Base-by-base conservation (phyloP, 2,113 vertebrate genomes). In the Gorsachius goisagi region DNA sequence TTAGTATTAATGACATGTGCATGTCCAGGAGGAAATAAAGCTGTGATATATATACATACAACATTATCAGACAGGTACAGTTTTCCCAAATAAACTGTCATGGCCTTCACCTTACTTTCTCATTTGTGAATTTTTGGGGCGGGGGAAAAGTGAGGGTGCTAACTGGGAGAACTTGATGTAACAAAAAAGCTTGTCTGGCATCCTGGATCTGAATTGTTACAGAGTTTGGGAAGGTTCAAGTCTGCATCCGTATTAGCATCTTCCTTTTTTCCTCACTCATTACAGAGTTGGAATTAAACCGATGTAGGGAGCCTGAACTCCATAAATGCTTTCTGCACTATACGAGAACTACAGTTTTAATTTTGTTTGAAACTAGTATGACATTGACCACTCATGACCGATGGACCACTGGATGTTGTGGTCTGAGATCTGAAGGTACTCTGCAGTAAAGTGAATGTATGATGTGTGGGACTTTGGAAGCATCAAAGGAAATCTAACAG, bases 31-130 rank as follows among this genome's bases (percentile, higher is more conserved):
- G 89, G 77, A 97, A 90, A 82, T 87, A 68, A 97, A 98, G 90
- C 96, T 97, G 97, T 97, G 96, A 86, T 91, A 68, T 97, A 89
- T 97, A 85, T 95, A 88, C 96, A 74, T 88, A 89, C 79, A 72
- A 73, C 32, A 15, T 78, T 93, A 96, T 95, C 93, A 93, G 95
- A 94, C 73, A 97, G 96, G 96, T 97, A 97, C 96, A 96, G 11
- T 97, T 97, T 97, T 97, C 86, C 11, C 66, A 95, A 98, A 98
- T 98, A 98, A 98, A 98, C 95, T 96, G 72, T 97, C 93, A 95
- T 93, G 93, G 92, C 96, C 97, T 97, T 97, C 86, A 96, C 35
- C 12, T 72, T 68, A 15, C 27, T 59, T 83, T 92, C 79, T 96
- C 32, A 55, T 92, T 92, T 23, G 90, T 96, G 79, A 86, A 28